phyloP scores from a whole-genome alignment of 1,140 invertebrate genomes.

The Hypothenemus hampei region DNA sequence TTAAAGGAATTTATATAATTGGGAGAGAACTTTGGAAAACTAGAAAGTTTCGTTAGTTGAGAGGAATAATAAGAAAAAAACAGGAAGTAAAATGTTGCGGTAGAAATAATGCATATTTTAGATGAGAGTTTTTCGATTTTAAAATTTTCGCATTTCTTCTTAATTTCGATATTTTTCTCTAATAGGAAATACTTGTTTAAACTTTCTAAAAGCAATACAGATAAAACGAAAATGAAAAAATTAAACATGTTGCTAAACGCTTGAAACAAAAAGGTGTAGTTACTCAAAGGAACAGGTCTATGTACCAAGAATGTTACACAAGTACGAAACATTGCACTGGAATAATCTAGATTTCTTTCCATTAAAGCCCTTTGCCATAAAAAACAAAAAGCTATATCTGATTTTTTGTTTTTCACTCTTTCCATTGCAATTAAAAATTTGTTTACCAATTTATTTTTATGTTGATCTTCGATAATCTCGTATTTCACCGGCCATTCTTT shows the following conservation, averaged over 20 bases:
- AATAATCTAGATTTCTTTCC: conserved; percentile 8
- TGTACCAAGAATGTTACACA: conserved; percentile 17
- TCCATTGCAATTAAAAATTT: conserved; percentile 7
- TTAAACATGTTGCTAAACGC: background rate
- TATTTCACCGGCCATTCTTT: conserved; percentile 17
- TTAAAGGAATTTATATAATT: conserved; percentile 12
- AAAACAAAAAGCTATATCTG: conserved; percentile 17
- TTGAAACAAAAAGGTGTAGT: conserved; percentile 12
- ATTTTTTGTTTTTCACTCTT: conserved; percentile 3
- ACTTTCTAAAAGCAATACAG: background rate
- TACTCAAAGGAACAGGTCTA: conserved; percentile 7
- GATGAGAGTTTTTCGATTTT: background rate
- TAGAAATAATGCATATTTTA: background rate
- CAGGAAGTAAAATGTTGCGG: conserved; percentile 3
- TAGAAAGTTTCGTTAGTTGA: conserved; percentile 1
- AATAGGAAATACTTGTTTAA: background rate
- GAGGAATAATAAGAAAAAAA: conserved; percentile 17
- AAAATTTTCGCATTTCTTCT: background rate
- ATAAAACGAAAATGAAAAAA: background rate
- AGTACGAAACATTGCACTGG: conserved; percentile 12
- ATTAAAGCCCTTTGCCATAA: conserved; percentile 19
- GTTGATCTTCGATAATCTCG: background rate
- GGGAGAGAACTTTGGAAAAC: conserved; percentile 12
- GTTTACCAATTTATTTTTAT: conserved; percentile 1
- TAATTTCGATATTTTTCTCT: background rate